Evolutionary conservation across 2,888 invertebrate species (phyloP).

Genomic region (Mesoligia furuncula): DNA sequence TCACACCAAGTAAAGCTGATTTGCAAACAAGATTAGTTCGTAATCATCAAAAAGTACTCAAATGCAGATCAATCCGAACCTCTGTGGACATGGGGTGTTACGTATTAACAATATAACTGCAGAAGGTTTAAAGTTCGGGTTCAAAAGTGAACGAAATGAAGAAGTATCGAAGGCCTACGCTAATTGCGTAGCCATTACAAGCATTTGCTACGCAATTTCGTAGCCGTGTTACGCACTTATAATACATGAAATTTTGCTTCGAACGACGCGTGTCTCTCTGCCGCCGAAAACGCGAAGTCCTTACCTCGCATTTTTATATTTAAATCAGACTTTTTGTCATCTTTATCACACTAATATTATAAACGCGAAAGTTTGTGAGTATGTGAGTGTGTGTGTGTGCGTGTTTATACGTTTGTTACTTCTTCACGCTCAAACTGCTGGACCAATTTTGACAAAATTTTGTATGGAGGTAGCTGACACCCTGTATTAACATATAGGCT

Average conservation of each 20-base stretch:
- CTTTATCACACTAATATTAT: no score
- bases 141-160: neutral
- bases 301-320: no score
- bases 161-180: neutral
- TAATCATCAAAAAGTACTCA: constrained; percentile 75
- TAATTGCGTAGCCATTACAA: constrained; percentile 10
- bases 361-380: no score
- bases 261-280: neutral
- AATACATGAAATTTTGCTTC: neutral
- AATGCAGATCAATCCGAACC: constrained; percentile 75
- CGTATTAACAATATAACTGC: neutral
- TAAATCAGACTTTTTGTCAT: no score
- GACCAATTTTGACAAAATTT: no score
- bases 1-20: constrained; percentile 65
- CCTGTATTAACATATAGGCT: no score
- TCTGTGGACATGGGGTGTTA: constrained; percentile 38
- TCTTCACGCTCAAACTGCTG: no score
- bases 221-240: constrained; percentile 22
- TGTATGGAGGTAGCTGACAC: no score
- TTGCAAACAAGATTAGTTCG: constrained; percentile 69
- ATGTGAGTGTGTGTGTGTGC: no score
- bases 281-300: neutral
- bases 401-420: no score
- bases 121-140: constrained; percentile 27
- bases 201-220: constrained; percentile 29